These are phyloP conservation scores for Fratercula arctica DNA, from an alignment of 2,797 vertebrate genomes.

Conservation along the genomic window DNA sequence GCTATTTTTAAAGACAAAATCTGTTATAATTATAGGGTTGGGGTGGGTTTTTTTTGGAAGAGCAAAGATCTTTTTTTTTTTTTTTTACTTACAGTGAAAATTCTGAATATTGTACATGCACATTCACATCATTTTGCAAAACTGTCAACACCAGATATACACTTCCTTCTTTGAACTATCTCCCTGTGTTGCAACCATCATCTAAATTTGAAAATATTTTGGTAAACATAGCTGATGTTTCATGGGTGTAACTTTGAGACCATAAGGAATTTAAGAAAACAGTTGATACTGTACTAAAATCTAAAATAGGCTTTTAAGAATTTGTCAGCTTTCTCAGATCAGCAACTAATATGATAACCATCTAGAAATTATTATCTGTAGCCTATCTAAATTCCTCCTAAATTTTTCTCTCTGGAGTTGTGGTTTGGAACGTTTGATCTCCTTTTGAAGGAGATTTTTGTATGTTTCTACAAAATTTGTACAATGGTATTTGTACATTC, in stretches of 20 bases:
- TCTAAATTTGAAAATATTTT: slow-evolving; percentile 65
- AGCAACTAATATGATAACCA: not conserved
- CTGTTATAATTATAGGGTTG: slow-evolving; percentile 19
- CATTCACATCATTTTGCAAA: slow-evolving; percentile 40
- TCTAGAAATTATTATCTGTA: not conserved
- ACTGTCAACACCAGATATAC: slow-evolving; percentile 43
- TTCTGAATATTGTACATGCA: not conserved
- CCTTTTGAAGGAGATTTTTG: not conserved
- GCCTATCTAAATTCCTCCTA: not conserved
- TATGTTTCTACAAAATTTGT: no score
- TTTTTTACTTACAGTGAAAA: slow-evolving; percentile 26
- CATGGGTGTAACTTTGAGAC: slow-evolving; percentile 39
- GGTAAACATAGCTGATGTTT: slow-evolving; percentile 58
- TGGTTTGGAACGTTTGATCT: not conserved
- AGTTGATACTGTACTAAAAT: slow-evolving; percentile 27
- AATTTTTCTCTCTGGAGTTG: not conserved
- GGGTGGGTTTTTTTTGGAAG: not conserved
- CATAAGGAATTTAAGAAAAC: slow-evolving; percentile 63
- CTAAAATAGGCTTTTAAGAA: slow-evolving; percentile 29
- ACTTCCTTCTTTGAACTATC: slow-evolving; percentile 41
- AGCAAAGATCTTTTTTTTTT: not conserved
- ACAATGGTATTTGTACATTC: not conserved
- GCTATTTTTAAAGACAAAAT: slow-evolving; percentile 49
- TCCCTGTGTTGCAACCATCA: slow-evolving; percentile 33
- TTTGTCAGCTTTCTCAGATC: not conserved